These are phyloP conservation scores for Buceros bicornis DNA, from an alignment of 2,797 vertebrate genomes.

Conservation along the genomic window DNA sequence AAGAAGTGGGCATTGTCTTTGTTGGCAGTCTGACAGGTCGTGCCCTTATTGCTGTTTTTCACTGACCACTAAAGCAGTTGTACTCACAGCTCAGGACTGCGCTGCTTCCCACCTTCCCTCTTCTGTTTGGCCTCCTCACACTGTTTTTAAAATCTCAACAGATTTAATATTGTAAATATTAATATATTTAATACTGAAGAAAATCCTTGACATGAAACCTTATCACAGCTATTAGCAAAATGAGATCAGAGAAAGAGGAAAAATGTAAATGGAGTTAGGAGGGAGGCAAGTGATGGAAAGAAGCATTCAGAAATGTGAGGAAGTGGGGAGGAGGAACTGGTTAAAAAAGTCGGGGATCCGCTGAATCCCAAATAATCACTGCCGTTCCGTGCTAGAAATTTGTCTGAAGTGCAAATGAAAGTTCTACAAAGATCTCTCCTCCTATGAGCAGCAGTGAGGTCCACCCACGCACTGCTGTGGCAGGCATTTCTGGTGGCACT, in stretches of 20 bases:
- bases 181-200: neutral
- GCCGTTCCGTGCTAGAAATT: neutral
- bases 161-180: no score
- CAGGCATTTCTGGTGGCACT: neutral
- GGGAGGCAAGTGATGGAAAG: neutral
- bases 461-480: neutral
- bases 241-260: neutral
- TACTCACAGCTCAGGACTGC: neutral
- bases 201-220: neutral
- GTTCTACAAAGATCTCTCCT: neutral
- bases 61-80: neutral
- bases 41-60: neutral
- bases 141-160: neutral
- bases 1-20: neutral
- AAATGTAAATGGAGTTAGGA: neutral
- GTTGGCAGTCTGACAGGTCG: neutral
- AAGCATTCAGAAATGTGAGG: neutral
- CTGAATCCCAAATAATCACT: neutral
- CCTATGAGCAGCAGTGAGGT: neutral
- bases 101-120: neutral
- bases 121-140: neutral
- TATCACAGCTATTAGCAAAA: neutral
- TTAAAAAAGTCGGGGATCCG: neutral
- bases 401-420: accelerated
- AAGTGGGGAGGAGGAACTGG: neutral